phyloP scores from a whole-genome alignment of 2,888 invertebrate genomes.

The Labia minor region DNA sequence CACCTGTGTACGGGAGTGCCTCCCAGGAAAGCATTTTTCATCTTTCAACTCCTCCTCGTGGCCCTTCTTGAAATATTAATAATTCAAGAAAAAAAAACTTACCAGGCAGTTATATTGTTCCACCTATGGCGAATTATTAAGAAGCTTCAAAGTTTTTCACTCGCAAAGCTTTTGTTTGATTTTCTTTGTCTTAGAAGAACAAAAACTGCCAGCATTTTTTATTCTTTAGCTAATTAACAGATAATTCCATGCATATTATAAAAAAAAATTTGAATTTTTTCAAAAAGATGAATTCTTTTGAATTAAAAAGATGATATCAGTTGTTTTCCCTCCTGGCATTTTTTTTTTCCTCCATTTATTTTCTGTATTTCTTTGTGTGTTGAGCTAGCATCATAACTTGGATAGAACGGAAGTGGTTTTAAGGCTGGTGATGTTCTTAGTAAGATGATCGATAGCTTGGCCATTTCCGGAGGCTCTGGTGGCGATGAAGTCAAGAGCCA shows the following conservation, averaged over 20 bases:
- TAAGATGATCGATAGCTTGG: not conserved
- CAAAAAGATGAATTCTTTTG: not conserved
- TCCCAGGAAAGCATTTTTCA: not conserved
- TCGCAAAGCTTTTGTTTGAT: constrained; percentile 5
- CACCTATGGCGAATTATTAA: constrained; percentile 13
- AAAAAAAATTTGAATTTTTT: not conserved
- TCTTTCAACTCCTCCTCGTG: not conserved
- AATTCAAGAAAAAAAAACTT: constrained; percentile 1
- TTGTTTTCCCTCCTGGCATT: not conserved
- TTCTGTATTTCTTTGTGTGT: not conserved
- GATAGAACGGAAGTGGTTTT: not conserved
- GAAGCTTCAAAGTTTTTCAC: constrained; percentile 8
- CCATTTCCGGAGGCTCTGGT: not conserved
- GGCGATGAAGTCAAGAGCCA: not conserved
- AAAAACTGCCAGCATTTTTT: not conserved
- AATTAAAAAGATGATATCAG: not conserved
- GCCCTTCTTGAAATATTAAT: not conserved
- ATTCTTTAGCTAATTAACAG: constrained; percentile 13
- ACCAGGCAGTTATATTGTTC: constrained; percentile 5
- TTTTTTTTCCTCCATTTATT: not conserved
- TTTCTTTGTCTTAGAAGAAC: not conserved
- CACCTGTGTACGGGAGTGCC: not conserved
- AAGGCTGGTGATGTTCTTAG: constrained; percentile 2
- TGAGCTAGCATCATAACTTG: not conserved
- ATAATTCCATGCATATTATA: not conserved